Percentiles rank a stretch among this genome's conserved stretches.
Evolutionary conservation across 2,797 vertebrate species (phyloP).

Genomic region (Ataeniobius toweri): DNA sequence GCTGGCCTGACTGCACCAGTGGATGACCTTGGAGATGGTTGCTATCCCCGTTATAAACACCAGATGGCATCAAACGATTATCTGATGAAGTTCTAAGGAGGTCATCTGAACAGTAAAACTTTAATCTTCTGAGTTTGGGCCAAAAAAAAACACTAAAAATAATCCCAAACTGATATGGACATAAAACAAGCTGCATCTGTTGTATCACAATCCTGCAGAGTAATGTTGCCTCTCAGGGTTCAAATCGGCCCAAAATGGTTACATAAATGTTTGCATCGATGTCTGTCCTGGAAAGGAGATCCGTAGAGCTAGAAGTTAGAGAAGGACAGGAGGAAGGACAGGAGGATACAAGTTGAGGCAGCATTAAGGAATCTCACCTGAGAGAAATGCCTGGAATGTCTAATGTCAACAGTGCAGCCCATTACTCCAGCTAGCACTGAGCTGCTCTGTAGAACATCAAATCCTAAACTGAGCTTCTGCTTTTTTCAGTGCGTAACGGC

Average conservation of each 20-base stretch:
- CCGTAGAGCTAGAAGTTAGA: background rate
- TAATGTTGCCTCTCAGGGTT: too few species aligned
- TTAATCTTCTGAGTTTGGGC: background rate
- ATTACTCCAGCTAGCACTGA: background rate
- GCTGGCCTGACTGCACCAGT: too few species aligned
- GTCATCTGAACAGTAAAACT: background rate
- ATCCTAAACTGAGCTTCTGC: background rate
- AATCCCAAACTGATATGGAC: background rate
- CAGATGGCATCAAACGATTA: background rate
- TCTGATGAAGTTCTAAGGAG: background rate
- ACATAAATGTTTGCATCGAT: too few species aligned
- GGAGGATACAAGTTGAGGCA: conserved; percentile 18
- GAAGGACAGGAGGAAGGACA: background rate
- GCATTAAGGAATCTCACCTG: background rate
- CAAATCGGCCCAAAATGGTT: too few species aligned
- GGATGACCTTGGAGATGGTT: background rate
- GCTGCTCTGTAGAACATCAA: background rate
- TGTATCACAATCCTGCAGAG: background rate
- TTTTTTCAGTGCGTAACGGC: conserved; percentile 86
- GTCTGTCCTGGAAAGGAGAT: background rate
- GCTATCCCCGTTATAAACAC: background rate
- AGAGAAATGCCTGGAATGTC: background rate
- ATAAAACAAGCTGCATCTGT: too few species aligned
- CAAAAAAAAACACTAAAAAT: background rate
- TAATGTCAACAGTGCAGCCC: background rate